Base-by-base conservation (phyloP, 2,797 vertebrate genomes). In the Cyprinella venusta region DNA sequence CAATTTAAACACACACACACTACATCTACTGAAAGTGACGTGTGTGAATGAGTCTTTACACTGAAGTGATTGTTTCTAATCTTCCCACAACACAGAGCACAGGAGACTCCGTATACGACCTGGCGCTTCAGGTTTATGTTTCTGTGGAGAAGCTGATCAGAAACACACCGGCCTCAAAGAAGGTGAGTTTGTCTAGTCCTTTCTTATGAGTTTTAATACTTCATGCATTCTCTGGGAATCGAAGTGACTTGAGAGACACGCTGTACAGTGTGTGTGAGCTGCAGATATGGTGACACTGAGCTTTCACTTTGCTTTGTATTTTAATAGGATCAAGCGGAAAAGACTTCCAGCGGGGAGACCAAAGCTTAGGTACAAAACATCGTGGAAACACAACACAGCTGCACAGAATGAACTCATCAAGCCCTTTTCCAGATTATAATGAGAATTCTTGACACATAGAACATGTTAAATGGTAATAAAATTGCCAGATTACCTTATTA, bases 41-140 rank as follows among this genome's bases (percentile, higher is more conserved):
- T 56, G 78, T 83, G 56, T 81, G 48, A 54, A 12, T 54, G 38
- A 63, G 0, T 79, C 33, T 36, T 48, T 83, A 33, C n/a, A 8
- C 16, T 76, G 16, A 36, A 36, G 38, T 40, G 45, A 80, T 26
- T 26, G 21, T 52, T 56, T 30, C 36, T n/a, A 15, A 65, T 61
- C 26, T 63, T 13, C 30, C 76, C 69, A 50, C 54, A 8, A 13
- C 16, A 26, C 91, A 96, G 95, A 90, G 93, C 48, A 90, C 94
- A 81, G 95, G 96, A 33, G 95, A 96, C 52, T 90, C 92, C 0
- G 83, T 96, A 8, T 98, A 99, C 88, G 96, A 98, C 18, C 94
- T 93, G 85, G 92, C 96, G 67, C 95, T 99, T 84, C 95, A 90
- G 91, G 90, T 94, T 78, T 97, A 96, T 89, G 95, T 97, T 38